A percentile compares a stretch with the other conserved stretches of the same genome.
Conservation (phyloP, 2,113 vertebrate species). For the Podarcis cretensis region DNA sequence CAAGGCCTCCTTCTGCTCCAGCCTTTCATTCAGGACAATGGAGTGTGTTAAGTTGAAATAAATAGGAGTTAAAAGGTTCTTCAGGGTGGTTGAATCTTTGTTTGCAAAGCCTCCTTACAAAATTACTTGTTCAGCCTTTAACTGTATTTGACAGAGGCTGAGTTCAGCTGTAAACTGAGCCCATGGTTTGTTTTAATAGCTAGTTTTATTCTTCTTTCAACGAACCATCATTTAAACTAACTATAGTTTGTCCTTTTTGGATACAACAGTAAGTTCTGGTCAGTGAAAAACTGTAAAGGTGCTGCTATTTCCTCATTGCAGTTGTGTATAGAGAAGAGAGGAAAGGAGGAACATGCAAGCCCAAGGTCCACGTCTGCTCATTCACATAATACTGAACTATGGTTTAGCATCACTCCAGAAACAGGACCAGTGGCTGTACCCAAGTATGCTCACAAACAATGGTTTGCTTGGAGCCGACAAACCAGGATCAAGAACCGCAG, state of each 20-base stretch:
- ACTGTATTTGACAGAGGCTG: no score
- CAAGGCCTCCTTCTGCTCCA: not conserved
- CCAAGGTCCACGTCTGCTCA: not conserved
- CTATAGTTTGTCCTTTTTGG: no score
- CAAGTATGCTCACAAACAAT: not conserved
- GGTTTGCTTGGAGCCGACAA: not conserved
- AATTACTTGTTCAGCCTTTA: not conserved
- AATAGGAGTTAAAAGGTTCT: not conserved
- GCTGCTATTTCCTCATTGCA: no score
- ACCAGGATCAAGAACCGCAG: not conserved
- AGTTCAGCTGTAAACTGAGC: no score
- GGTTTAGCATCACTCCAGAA: not conserved
- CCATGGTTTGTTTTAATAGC: no score
- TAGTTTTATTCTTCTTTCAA: no score
- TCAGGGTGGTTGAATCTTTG: not conserved
- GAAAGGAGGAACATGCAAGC: not conserved
- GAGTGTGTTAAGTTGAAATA: not conserved
- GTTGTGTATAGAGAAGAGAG: not conserved
- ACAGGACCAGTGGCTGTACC: not conserved
- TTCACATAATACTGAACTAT: not conserved
- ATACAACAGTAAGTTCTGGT: no score
- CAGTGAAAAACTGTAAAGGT: no score
- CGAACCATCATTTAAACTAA: no score
- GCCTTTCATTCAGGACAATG: not conserved
- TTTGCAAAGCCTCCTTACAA: not conserved